phyloP scores from a whole-genome alignment of 2,113 vertebrate genomes.

The Trichomycterus rosablanca region DNA sequence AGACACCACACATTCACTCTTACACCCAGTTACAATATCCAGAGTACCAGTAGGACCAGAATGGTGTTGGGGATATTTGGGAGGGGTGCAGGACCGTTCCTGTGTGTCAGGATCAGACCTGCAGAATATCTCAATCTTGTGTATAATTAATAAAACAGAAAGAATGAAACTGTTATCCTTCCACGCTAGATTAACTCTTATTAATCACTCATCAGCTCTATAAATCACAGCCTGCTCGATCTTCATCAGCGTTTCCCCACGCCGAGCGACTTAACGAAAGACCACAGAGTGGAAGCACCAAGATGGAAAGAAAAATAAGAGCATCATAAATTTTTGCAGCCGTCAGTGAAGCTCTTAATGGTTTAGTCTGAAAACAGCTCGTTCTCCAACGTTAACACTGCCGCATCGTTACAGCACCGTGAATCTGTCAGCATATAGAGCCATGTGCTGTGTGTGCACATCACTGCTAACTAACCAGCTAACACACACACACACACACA shows the following conservation, averaged over 20 bases:
- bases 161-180: background rate
- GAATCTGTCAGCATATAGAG: conserved; percentile 61
- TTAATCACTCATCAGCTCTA: too few relatives aligned
- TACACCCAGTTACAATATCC: too few relatives aligned
- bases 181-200: too few relatives aligned
- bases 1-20: too few relatives aligned
- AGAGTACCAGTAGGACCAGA: too few relatives aligned
- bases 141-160: background rate
- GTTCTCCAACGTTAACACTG: conserved; percentile 54
- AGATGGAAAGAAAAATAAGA: conserved; percentile 60
- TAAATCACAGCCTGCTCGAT: background rate
- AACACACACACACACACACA: too few relatives aligned
- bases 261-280: conserved; percentile 34
- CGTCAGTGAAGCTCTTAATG: conserved; percentile 55
- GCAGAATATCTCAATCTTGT: background rate
- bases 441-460: conserved; percentile 31
- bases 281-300: conserved; percentile 35
- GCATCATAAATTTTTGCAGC: conserved; percentile 45
- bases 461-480: too few relatives aligned
- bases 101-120: too few relatives aligned
- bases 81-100: too few relatives aligned
- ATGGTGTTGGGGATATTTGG: too few relatives aligned
- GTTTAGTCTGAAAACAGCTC: conserved; percentile 53
- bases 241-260: conserved; percentile 3
- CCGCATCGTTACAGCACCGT: conserved; percentile 62